Conservation (phyloP, 2,888 invertebrate genomes). For the Troides aeacus region DNA sequence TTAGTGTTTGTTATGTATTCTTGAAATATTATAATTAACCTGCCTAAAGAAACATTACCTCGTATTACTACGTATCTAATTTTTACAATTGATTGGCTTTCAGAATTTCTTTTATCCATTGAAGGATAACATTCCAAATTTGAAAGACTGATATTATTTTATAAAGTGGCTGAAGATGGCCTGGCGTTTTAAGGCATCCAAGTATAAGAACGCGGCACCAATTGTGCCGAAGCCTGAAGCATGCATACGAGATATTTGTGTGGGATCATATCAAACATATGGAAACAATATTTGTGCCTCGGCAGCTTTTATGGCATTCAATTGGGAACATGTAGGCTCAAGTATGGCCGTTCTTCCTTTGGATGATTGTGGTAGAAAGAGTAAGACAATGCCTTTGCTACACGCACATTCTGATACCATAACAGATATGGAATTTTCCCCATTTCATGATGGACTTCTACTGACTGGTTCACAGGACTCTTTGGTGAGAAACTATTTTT, state of each 20-base stretch:
- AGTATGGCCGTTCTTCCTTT: slow-evolving; percentile 93
- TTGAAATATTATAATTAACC: slow-evolving; percentile 20
- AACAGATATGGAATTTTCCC: slow-evolving; percentile 96
- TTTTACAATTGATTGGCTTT: slow-evolving; percentile 31
- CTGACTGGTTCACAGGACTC: slow-evolving; percentile 95
- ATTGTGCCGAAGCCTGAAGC: slow-evolving; percentile 97
- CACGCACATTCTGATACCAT: slow-evolving; percentile 94
- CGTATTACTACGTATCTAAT: not conserved
- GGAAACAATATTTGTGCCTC: slow-evolving; percentile 97
- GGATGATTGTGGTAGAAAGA: slow-evolving; percentile 93
- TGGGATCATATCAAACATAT: slow-evolving; percentile 95
- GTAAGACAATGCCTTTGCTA: slow-evolving; percentile 91
- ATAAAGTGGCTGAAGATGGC: slow-evolving; percentile 83
- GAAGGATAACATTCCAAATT: slow-evolving; percentile 67
- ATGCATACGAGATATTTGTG: slow-evolving; percentile 92
- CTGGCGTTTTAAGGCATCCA: slow-evolving; percentile 98
- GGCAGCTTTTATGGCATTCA: slow-evolving; percentile 96
- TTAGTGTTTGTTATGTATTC: slow-evolving; percentile 31
- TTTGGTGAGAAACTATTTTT: slow-evolving; percentile 74
- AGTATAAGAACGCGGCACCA: slow-evolving; percentile 98
- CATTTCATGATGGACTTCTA: slow-evolving; percentile 95
- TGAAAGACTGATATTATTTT: slow-evolving; percentile 68
- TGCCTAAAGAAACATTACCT: not conserved
- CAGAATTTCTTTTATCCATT: slow-evolving; percentile 46
- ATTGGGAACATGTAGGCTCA: slow-evolving; percentile 95